Conservation (phyloP, 1,140 invertebrate species). For the Harpegnathos saltator region DNA sequence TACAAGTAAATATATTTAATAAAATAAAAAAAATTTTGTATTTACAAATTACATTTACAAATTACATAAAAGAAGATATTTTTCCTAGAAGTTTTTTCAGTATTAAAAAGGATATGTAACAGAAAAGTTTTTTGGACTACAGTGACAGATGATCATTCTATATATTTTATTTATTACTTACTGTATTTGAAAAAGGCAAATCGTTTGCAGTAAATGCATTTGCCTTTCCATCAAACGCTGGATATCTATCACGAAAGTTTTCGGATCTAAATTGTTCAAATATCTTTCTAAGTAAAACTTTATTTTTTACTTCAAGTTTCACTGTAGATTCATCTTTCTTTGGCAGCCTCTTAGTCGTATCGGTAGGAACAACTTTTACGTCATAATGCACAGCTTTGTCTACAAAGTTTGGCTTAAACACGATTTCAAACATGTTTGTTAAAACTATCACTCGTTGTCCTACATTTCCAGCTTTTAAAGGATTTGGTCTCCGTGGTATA, state of each 20-base stretch:
- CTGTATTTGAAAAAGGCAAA: constrained; percentile 73
- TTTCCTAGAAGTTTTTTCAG: too few relatives aligned
- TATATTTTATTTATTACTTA: constrained; percentile 64
- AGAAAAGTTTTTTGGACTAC: too few relatives aligned
- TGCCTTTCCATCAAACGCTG: constrained; percentile 91
- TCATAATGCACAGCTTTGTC: constrained; percentile 86
- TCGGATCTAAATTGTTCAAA: constrained; percentile 76
- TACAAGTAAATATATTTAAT: too few relatives aligned
- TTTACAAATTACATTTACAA: too few relatives aligned
- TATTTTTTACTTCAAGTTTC: constrained; percentile 55
- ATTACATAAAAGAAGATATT: too few relatives aligned
- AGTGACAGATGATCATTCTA: too few relatives aligned
- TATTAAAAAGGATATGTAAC: too few relatives aligned
- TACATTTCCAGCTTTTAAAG: constrained; percentile 77
- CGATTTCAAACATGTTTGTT: constrained; percentile 87
- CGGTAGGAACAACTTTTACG: constrained; percentile 85
- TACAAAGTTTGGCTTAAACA: constrained; percentile 82
- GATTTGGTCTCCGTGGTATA: constrained; percentile 71
- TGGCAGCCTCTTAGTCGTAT: too few relatives aligned
- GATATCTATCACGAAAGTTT: constrained; percentile 79
- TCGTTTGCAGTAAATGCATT: constrained; percentile 87
- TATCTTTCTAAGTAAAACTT: constrained; percentile 81
- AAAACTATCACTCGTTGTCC: constrained; percentile 86
- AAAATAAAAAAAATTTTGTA: too few relatives aligned
- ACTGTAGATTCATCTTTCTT: too few relatives aligned